Conservation (phyloP, 2,113 vertebrate genomes). For the Lepus americanus region DNA sequence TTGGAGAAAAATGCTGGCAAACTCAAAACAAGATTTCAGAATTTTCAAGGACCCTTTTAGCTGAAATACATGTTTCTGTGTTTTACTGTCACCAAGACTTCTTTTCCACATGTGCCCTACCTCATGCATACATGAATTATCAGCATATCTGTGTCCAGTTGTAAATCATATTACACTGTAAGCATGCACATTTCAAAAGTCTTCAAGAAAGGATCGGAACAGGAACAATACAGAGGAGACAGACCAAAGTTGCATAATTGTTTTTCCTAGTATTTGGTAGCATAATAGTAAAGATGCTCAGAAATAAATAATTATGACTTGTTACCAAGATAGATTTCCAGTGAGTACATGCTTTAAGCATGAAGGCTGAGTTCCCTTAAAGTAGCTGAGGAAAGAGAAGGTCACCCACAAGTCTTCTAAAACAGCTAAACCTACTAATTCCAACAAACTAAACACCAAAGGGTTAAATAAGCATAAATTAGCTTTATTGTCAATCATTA, state of each 20-base stretch:
- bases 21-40: not conserved
- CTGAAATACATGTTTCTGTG: not conserved
- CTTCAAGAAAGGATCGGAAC: conserved; percentile 37
- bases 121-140: conserved; percentile 16
- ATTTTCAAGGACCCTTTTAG: conserved; percentile 24
- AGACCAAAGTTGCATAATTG: not conserved
- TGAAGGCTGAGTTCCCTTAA: conserved; percentile 1
- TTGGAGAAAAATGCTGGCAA: not conserved
- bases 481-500: conserved; percentile 89
- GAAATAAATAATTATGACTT: conserved; percentile 2
- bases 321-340: conserved; percentile 15
- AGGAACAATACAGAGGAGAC: conserved; percentile 28
- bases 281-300: conserved; percentile 22
- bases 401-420: not conserved
- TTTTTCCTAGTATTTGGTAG: conserved; percentile 38
- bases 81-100: not conserved
- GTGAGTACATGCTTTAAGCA: not conserved
- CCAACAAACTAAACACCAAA: conserved; percentile 67
- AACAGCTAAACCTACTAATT: conserved; percentile 78
- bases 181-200: conserved; percentile 18
- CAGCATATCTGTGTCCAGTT: not conserved
- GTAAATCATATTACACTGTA: conserved; percentile 57
- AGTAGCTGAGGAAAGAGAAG: conserved; percentile 46
- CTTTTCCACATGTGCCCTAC: not conserved
- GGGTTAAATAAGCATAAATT: conserved; percentile 89